A percentile compares a stretch with the other conserved stretches of the same genome.
Evolutionary conservation across 2,113 vertebrate genomes (phyloP).

Genomic region (Oxyruncus cristatus): DNA sequence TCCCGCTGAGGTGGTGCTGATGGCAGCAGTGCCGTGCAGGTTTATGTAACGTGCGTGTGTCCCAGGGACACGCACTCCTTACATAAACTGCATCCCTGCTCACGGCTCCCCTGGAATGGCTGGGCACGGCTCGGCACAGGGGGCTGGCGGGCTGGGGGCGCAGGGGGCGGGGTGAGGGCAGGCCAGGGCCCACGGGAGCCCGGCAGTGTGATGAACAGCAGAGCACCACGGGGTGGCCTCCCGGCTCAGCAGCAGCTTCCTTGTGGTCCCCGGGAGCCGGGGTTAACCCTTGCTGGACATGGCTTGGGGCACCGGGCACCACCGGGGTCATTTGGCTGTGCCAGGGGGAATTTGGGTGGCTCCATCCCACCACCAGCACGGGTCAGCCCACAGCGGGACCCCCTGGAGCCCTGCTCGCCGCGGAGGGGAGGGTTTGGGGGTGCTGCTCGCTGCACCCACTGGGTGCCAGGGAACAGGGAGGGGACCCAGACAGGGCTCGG

Average conservation of each 20-base stretch:
- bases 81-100: neutral
- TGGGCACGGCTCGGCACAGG: neutral
- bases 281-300: neutral
- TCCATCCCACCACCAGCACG: fast-evolving
- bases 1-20: fast-evolving
- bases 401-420: fast-evolving
- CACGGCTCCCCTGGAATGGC: neutral
- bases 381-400: fast-evolving
- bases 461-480: conserved; percentile 53
- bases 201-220: neutral
- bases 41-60: neutral
- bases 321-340: neutral
- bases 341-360: neutral
- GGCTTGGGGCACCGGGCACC: neutral
- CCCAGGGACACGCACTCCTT: neutral
- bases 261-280: fast-evolving
- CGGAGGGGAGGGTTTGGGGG: neutral
- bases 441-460: neutral
- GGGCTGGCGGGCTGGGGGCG: neutral
- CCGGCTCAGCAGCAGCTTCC: neutral
- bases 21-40: neutral
- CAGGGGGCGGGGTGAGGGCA: neutral
- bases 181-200: neutral
- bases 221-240: neutral
- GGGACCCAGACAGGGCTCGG: conserved; percentile 45